These are phyloP conservation scores for Sceliomorpha sp. DNA, from an alignment of 2,888 invertebrate genomes.

Conservation along the genomic window DNA sequence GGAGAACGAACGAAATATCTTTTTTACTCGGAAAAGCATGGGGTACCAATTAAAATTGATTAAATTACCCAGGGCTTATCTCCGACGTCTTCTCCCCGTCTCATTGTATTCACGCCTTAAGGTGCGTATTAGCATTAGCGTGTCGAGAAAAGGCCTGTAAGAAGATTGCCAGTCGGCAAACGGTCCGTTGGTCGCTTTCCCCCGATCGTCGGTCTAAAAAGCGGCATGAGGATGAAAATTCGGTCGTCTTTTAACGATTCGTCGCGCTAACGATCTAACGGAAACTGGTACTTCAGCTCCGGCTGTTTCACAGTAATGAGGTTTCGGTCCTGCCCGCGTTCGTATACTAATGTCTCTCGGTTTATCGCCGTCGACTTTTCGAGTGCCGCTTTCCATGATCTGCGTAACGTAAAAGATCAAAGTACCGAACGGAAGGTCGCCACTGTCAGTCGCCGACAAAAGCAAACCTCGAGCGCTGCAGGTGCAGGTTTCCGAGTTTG, in stretches of 20 bases:
- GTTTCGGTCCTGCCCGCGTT: slow-evolving; percentile 14
- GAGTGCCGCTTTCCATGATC: slow-evolving; percentile 25
- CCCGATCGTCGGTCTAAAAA: no score
- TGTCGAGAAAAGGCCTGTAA: no score
- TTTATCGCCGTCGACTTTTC: slow-evolving; percentile 22
- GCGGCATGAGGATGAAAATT: no score
- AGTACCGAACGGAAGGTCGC: slow-evolving; percentile 55
- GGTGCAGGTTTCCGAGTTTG: slow-evolving; percentile 17
- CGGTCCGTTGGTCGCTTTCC: no score
- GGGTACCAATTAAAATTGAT: no score
- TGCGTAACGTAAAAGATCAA: slow-evolving; percentile 60
- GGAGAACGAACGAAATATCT: no score
- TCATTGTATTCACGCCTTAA: no score
- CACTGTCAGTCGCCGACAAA: slow-evolving; percentile 63
- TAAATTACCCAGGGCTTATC: no score
- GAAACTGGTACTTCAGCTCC: slow-evolving; percentile 6
- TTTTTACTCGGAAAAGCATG: no score
- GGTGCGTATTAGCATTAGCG: no score
- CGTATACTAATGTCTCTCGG: slow-evolving; percentile 3
- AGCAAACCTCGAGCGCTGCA: slow-evolving; percentile 59
- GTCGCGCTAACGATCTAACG: slow-evolving; percentile 6
- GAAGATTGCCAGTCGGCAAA: no score
- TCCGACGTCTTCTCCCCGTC: no score
- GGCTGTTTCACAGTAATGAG: slow-evolving; percentile 15
- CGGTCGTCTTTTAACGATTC: neutral